Base-by-base conservation (phyloP, 2,888 invertebrate genomes). In the Drosophila phalerata region DNA sequence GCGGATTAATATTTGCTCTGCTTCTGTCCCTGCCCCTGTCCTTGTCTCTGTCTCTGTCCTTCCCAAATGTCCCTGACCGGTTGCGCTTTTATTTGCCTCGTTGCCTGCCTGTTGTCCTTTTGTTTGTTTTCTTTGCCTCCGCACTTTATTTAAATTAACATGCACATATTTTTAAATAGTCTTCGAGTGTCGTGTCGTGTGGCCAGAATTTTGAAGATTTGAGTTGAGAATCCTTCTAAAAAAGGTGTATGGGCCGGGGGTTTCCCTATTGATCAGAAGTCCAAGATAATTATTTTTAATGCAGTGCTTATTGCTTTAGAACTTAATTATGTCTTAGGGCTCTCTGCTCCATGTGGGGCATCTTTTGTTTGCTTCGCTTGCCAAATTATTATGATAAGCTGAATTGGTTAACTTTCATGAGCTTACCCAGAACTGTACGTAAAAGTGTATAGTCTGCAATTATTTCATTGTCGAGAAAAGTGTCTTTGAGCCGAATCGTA, bases 1-100 rank as follows among this genome's bases (percentile, higher is more conserved):
- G 86, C 69, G 86, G 88, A 88, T 87, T 87, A 87, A 87, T 87
- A 88, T 87, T 88, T 88, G 84, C 84, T 85, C 77, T 82, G 71
- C 57, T 53, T 65, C 45, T 34, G 51, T 6, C 28, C 6, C 8
- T 8, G 28, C 1, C 30, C 10, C 9, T 30, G 30, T 30, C 30
- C 30, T 10, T 30, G 9, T 62, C 67, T 48, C 64, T 22, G 48
- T 34, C 28, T 9, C 5, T n/a, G 8, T 38, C 34, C 42, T 15
- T 53, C 4, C 37, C 6, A n/a, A 10, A 8, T 32, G 38, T 45
- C 48, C 69, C 83, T 76, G 69, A 79, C 80, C 80, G 84, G 84
- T 88, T 87, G 86, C 86, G 77, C 84, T 81, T 84, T 86, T 83
- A 77, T 81, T 82, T 81, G 74, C 69, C 65, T 73, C 73, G 67